Evolutionary conservation across 2,888 invertebrate species (phyloP), one percentile per base, ranked within the genome.

Genomic region (Seira ritae): DNA sequence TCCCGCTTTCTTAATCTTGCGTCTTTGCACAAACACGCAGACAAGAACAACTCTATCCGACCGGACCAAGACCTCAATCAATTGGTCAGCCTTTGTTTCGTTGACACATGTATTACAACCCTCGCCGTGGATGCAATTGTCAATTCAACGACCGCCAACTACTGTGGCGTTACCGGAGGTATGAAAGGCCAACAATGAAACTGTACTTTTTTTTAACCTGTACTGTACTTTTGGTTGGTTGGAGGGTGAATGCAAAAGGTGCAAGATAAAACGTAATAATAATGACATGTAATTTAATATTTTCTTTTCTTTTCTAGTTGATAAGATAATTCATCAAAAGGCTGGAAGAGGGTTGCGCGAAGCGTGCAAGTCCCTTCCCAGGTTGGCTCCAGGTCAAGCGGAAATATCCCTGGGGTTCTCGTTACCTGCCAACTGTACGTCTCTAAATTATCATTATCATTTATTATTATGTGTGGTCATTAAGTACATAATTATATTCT

Each of bases 71-170:
- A 37, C 37, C 71, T 87, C 73, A 87, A 87, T 80, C 82, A 82
- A 60, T 75, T 80, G 69, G 83, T 87, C 37, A 85, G 85, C 73
- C 81, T 85, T 66, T 87, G 82, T 73, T 85, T 83, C 46, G 81
- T 80, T 62, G 85, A 87, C 75, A 76, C 76, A 37, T 83, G 82
- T 69, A 84, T 87, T 71, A 76, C 84, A n/a, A 78, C 77, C 23
- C 62, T 87, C 0, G 75, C 76, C 23, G 85, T 85, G 65, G 87
- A 87, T 73, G 84, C 84, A 50, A 76, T 87, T 76, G 87, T 87
- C 62, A 84, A 84, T 37, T 83, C 85, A n/a, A 84, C 85, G 0
- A 84, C 82, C 22, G 62, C 71, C 22, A 62, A 81, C 62, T 87
- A 84, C 75, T 55, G 62, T 24, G 85, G 85, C 6, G 46, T 1